Conservation (phyloP, 2,888 invertebrate species). For the Bellardia pandia region DNA sequence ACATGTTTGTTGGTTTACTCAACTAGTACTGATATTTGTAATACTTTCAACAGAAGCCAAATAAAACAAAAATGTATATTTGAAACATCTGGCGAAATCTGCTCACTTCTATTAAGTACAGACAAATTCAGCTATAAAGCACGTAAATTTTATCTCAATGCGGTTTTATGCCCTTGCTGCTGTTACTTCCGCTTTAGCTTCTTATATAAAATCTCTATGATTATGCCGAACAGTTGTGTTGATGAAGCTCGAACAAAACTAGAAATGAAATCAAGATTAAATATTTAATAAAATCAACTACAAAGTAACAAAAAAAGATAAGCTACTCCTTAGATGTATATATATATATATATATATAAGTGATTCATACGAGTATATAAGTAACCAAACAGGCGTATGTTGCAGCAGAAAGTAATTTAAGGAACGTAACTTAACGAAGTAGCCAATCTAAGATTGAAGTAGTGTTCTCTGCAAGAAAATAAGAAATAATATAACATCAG, state of each 20-base stretch:
- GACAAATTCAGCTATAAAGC: conserved; percentile 25
- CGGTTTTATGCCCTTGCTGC: conserved; percentile 17
- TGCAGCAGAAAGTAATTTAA: conserved; percentile 10
- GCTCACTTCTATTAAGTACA: conserved; percentile 14
- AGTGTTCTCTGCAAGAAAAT: no score
- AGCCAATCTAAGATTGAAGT: conserved; percentile 22
- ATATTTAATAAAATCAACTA: conserved; percentile 10
- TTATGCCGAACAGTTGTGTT: conserved; percentile 27
- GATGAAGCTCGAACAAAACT: conserved; percentile 3
- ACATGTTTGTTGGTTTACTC: conserved; percentile 17
- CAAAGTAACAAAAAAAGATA: background rate
- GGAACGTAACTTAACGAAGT: background rate
- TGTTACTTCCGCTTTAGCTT: background rate
- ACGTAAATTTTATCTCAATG: conserved; percentile 52
- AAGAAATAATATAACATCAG: conserved; percentile 36
- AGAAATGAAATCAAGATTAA: conserved; percentile 10
- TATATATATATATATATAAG: background rate
- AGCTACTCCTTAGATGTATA: background rate
- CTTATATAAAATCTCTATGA: background rate
- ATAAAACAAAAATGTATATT: background rate
- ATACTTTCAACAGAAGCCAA: background rate
- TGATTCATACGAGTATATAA: background rate
- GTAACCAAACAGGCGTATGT: background rate
- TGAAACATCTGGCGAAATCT: conserved; percentile 63
- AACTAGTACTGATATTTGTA: background rate